Base-by-base conservation (phyloP, 2,888 invertebrate species). In the Graphium colonna region DNA sequence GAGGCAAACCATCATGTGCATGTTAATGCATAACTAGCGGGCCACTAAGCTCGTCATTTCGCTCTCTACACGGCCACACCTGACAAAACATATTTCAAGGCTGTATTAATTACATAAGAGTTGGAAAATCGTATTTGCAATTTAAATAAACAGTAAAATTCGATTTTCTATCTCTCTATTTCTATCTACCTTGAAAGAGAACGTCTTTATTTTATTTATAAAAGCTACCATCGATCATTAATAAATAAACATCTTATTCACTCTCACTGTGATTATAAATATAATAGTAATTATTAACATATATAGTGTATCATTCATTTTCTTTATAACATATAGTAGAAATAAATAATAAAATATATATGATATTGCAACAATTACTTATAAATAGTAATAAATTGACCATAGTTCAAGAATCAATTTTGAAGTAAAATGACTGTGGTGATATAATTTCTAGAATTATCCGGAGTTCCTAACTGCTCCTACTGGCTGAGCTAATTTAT, bases 401-500 rank as follows among this genome's bases (percentile, higher is more conserved):
- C 5, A 21, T 21, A 21, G 21, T 21, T 21, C 21, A 3, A 21
- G 21, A 21, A 21, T 21, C 21, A 33, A 17, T 42, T 12, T 36
- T 41, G 26, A 51, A 48, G 33, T 51, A 18, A 52, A 53, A 44
- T 45, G 55, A 43, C 47, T 41, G 46, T 51, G 40, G 52, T 56
- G 52, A 46, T 15, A 55, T 50, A 55, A 55, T 57, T 60, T 55
- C 46, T 48, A 38, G 31, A 52, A 57, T 57, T 57, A 59, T 52
- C 48, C 42, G 56, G 52, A 54, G 52, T 52, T 59, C 52, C 46
- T 55, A 57, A 55, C 57, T 63, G 53, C 58, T 59, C 55, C 50
- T 54, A 58, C 52, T 50, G 56, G 57, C 57, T 53, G 59, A 59
- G 52, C 57, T 58, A 61, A 57, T 60, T 61, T 58, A 59, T 58